These are phyloP conservation scores for Erynnis tages DNA, from an alignment of 2,888 invertebrate species.

Conservation along the genomic window DNA sequence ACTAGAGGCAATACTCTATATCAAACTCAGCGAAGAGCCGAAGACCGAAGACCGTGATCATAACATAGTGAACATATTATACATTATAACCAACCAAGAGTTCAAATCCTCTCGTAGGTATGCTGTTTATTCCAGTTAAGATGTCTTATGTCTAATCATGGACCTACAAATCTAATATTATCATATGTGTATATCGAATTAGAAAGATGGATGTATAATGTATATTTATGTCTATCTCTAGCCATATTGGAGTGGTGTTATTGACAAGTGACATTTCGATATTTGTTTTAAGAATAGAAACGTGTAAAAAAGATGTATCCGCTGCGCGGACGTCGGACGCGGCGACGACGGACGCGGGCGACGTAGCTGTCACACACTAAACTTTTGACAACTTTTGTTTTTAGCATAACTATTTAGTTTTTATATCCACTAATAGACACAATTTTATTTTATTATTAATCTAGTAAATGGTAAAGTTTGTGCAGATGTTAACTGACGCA, in stretches of 20 bases:
- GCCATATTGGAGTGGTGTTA: too few species aligned
- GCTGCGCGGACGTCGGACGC: conserved; percentile 46
- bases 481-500: not conserved
- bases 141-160: not conserved
- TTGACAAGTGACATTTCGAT: conserved; percentile 21
- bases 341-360: conserved; percentile 57
- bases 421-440: not conserved
- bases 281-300: conserved; percentile 17
- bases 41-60: too few species aligned
- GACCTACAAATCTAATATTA: too few species aligned
- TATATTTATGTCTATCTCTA: too few species aligned
- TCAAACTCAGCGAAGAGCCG: too few species aligned
- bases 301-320: conserved; percentile 41
- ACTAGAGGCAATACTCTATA: too few species aligned
- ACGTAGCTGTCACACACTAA: conserved; percentile 29
- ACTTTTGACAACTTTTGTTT: conserved; percentile 18
- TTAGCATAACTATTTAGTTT: not conserved
- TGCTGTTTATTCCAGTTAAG: not conserved
- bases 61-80: too few species aligned
- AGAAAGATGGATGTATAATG: too few species aligned
- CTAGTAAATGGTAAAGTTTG: too few species aligned
- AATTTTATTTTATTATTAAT: not conserved
- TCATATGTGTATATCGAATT: conserved; percentile 5
- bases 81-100: too few species aligned
- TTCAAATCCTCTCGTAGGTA: too few species aligned